Evolutionary conservation across 2,797 vertebrate genomes (phyloP), one percentile per base, ranked within the genome.

Genomic region (Lutjanus argentimaculatus): DNA sequence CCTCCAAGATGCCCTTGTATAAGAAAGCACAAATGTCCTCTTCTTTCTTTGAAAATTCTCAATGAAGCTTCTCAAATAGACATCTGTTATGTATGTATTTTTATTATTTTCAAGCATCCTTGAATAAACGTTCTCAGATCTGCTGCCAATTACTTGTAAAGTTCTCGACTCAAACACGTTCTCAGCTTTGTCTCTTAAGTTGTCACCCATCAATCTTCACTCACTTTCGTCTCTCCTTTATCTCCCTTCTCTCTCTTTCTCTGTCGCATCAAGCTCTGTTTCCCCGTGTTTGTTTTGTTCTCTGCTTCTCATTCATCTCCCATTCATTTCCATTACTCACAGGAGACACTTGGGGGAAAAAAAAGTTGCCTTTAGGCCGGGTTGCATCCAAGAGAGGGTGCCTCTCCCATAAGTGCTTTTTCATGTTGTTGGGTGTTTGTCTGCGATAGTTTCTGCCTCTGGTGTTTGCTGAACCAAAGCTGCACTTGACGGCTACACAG

Each of bases 381-480:
- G 72, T 53, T 88, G 67, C 72, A 72, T 69, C 73, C 25, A n/a
- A 61, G 59, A 73, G 65, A 80, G 43, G 63, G 21, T 63, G 66
- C 52, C 53, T 82, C 76, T 84, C 22, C 19, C 0, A 2, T 87
- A 77, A 88, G 82, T 84, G 88, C 56, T 75, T 87, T 87, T 92
- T 90, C 87, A 85, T 89, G 88, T 92, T 82, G 78, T 68, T 6
- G 30, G 62, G n/a, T 72, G 75, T 86, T 84, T 75, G 67, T 85
- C 69, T 79, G 78, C 45, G 8, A 79, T 77, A 67, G 64, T 80
- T 46, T 75, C 72, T 79, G 45, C 65, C 58, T 81, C 63, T 79
- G 30, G 70, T 82, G 68, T 83, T 62, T 73, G 75, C 65, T 68
- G 21, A 78, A 81, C 46, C 51, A 79, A 75, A 71, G 52, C 59